These are phyloP conservation scores for Corythornis madagascariensis DNA, from an alignment of 2,113 vertebrate genomes.

Conservation along the genomic window DNA sequence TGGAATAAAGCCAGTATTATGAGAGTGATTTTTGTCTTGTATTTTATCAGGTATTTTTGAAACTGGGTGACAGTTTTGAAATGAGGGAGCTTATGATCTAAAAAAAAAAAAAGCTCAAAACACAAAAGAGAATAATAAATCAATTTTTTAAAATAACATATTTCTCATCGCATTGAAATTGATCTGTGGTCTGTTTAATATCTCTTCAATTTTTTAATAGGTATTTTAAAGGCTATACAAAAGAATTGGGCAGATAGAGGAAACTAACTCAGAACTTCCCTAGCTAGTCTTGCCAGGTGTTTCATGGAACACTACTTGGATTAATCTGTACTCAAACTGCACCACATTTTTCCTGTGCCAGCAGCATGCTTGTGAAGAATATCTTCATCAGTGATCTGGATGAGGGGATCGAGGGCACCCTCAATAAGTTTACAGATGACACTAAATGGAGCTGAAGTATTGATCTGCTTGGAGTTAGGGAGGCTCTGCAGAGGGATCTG, in stretches of 20 bases:
- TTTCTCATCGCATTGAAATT: background rate
- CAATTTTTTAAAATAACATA: background rate
- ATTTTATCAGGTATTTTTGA: background rate
- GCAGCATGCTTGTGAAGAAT: background rate
- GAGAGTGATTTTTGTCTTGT: background rate
- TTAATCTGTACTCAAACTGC: background rate
- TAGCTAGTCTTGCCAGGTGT: background rate
- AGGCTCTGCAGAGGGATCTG: too few relatives aligned
- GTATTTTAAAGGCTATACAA: background rate
- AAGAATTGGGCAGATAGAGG: background rate
- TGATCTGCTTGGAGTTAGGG: too few relatives aligned
- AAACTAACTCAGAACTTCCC: background rate
- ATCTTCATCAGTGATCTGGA: too few relatives aligned
- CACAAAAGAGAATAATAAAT: background rate
- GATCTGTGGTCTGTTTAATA: background rate
- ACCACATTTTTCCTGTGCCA: background rate
- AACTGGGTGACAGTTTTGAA: background rate
- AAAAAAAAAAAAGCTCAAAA: background rate
- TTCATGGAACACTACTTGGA: background rate
- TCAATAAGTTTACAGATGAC: too few relatives aligned
- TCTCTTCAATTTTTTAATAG: background rate
- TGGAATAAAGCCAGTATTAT: background rate
- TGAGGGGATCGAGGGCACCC: too few relatives aligned
- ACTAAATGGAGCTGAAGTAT: too few relatives aligned
- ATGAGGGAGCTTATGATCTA: background rate